phyloP scores from a whole-genome alignment of 2,888 invertebrate genomes.

The Andrena dorsata region DNA sequence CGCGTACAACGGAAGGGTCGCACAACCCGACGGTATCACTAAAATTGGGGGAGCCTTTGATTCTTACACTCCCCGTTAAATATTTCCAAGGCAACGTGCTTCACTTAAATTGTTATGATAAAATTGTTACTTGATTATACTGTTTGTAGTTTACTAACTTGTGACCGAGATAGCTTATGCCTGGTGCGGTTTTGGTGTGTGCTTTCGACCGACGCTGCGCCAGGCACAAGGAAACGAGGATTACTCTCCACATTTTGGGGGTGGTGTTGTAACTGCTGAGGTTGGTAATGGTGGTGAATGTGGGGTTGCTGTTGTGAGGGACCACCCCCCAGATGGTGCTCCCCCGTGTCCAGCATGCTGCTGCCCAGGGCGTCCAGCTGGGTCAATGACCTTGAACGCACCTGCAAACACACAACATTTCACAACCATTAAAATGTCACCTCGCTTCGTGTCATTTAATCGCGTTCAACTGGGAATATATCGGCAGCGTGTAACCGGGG shows the following conservation, averaged over 20 bases:
- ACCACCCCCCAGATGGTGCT: constrained; percentile 78
- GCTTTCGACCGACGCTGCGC: constrained; percentile 78
- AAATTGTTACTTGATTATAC: background rate
- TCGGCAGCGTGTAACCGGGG: background rate
- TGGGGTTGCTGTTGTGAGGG: constrained; percentile 80
- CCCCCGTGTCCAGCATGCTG: constrained; percentile 82
- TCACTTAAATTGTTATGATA: background rate
- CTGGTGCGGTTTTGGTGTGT: constrained; percentile 85
- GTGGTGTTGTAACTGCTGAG: constrained; percentile 85
- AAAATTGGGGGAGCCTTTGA: constrained; percentile 49
- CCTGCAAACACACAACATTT: constrained; percentile 84
- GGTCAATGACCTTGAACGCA: constrained; percentile 90
- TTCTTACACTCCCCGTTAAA: background rate
- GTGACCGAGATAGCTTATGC: constrained; percentile 87
- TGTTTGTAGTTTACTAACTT: constrained; percentile 83
- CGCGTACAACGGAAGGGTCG: constrained; percentile 28
- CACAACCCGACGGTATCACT: constrained; percentile 28
- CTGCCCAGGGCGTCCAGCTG: constrained; percentile 90
- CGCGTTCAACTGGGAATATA: too few relatives aligned
- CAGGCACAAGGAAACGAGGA: constrained; percentile 85
- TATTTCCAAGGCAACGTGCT: background rate
- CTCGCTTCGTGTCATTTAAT: background rate
- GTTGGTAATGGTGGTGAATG: constrained; percentile 76
- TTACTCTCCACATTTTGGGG: constrained; percentile 80
- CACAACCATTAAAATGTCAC: background rate